phyloP scores from a whole-genome alignment of 2,888 invertebrate species.

The Drosophila robusta region DNA sequence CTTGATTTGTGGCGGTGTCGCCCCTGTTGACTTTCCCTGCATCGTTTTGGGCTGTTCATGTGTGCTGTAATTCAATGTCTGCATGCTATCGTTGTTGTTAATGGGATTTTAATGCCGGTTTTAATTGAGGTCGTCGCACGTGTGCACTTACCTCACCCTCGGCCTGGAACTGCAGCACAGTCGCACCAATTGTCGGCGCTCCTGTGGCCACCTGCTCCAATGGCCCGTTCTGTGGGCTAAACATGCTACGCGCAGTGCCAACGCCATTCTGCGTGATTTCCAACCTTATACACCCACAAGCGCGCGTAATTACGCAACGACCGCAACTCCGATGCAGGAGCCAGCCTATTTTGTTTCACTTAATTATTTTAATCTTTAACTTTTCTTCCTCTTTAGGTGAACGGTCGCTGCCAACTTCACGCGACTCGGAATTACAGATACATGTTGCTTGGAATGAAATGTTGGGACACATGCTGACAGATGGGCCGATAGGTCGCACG shows the following conservation, averaged over 20 bases:
- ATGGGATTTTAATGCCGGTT: slow-evolving; percentile 55
- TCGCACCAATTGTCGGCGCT: slow-evolving; percentile 46
- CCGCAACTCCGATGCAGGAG: slow-evolving; percentile 68
- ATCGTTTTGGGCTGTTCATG: slow-evolving; percentile 30
- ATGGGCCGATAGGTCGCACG: not conserved
- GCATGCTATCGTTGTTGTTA: slow-evolving; percentile 45
- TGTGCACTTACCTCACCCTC: slow-evolving; percentile 42
- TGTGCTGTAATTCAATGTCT: slow-evolving; percentile 40
- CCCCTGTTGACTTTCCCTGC: not conserved
- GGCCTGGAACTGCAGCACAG: slow-evolving; percentile 23
- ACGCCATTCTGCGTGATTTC: slow-evolving; percentile 64
- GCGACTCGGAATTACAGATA: slow-evolving; percentile 10
- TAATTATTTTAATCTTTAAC: slow-evolving; percentile 48
- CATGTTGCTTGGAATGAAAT: slow-evolving; percentile 30
- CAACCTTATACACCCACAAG: slow-evolving; percentile 21
- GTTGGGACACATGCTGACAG: slow-evolving; percentile 8
- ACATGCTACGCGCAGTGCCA: slow-evolving; percentile 76
- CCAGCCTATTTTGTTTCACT: slow-evolving; percentile 46
- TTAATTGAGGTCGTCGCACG: slow-evolving; percentile 18
- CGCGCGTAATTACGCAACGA: slow-evolving; percentile 66
- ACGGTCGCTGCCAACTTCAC: slow-evolving; percentile 54
- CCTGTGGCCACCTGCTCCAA: slow-evolving; percentile 53
- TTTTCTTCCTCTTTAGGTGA: slow-evolving; percentile 41
- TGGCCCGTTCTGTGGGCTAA: slow-evolving; percentile 35
- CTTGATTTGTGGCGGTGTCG: slow-evolving; percentile 57